Conservation (phyloP, 1,140 invertebrate genomes). For the Trachelipus rathkii region DNA sequence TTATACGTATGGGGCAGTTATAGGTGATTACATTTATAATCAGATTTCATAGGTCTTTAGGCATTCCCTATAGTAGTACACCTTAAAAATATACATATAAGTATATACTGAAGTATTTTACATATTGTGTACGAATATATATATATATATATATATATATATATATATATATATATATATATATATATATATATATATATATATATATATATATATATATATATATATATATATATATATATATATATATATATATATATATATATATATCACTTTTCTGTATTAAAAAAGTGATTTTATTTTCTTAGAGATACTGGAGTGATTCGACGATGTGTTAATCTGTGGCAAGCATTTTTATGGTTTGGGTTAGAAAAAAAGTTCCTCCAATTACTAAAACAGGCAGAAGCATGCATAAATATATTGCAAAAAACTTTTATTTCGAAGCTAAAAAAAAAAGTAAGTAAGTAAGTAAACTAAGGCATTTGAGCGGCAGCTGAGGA, state of each 20-base stretch:
- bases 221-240: neutral
- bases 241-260: too few relatives aligned
- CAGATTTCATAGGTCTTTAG: neutral
- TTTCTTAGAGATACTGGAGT: neutral
- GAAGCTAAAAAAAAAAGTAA: constrained; percentile 25
- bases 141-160: constrained; percentile 15
- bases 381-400: neutral
- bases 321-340: constrained; percentile 22
- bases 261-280: too few relatives aligned
- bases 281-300: neutral
- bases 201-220: constrained; percentile 11
- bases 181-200: constrained; percentile 13
- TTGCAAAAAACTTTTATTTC: too few relatives aligned
- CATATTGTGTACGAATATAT: neutral
- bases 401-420: too few relatives aligned
- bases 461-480: constrained; percentile 23
- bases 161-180: constrained; percentile 15
- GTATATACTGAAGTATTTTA: too few relatives aligned
- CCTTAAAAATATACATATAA: neutral
- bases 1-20: too few relatives aligned
- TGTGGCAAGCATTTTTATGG: neutral
- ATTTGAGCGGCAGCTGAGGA: neutral
- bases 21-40: neutral
- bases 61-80: neutral
- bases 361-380: neutral